Percentiles rank a stretch among this genome's conserved stretches.
phyloP scores from a whole-genome alignment of 2,888 invertebrate genomes.

The Athetis lepigone region DNA sequence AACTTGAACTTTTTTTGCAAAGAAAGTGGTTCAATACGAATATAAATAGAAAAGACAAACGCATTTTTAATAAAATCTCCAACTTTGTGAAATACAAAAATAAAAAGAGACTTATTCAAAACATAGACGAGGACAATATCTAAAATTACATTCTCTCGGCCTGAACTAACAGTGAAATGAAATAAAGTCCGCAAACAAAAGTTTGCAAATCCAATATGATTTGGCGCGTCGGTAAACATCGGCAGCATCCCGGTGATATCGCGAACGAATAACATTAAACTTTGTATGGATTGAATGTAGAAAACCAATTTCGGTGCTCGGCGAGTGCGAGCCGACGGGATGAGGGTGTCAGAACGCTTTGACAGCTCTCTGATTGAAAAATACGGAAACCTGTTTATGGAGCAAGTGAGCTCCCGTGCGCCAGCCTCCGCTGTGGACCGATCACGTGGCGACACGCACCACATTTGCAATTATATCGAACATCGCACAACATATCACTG shows the following conservation, averaged over 20 bases:
- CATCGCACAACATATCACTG: conserved; percentile 14
- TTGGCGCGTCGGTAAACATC: conserved; percentile 91
- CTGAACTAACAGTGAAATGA: conserved; percentile 90
- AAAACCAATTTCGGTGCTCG: conserved; percentile 91
- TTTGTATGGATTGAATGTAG: conserved; percentile 91
- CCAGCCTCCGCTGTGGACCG: conserved; percentile 57
- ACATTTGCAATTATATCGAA: conserved; percentile 50
- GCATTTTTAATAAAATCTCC: conserved; percentile 65
- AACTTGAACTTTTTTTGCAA: conserved; percentile 73
- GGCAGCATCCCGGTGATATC: conserved; percentile 91
- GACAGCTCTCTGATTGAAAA: conserved; percentile 92
- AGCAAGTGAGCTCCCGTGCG: conserved; percentile 83
- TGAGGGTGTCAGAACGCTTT: conserved; percentile 91
- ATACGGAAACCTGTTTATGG: conserved; percentile 91
- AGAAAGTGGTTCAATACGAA: conserved; percentile 14
- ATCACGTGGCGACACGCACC: conserved; percentile 54
- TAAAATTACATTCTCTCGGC: conserved; percentile 87
- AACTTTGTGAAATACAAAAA: conserved; percentile 62
- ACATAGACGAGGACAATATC: conserved; percentile 81
- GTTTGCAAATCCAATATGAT: conserved; percentile 91
- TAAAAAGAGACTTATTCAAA: conserved; percentile 75
- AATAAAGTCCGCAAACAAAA: conserved; percentile 91
- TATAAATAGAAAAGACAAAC: conserved; percentile 22
- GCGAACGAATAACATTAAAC: conserved; percentile 91
- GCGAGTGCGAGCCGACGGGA: conserved; percentile 91